These are phyloP conservation scores for Pocillopora meandrina DNA, from an alignment of 92 coral and sea anemone species.

Conservation along the genomic window DNA sequence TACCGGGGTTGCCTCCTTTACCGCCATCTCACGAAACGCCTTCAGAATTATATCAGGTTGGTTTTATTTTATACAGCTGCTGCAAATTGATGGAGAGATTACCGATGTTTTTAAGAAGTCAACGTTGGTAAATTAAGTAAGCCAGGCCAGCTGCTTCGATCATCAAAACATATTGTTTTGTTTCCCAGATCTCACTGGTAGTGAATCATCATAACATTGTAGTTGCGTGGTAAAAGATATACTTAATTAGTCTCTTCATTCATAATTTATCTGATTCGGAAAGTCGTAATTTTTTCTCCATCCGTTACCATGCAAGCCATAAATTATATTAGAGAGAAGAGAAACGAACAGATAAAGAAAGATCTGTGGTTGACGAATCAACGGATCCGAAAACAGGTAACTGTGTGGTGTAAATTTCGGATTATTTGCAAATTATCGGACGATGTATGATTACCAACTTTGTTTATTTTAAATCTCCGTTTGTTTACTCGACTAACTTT, in stretches of 20 bases:
- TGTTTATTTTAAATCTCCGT: constrained; percentile 21
- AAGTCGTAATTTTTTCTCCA: constrained; percentile 4
- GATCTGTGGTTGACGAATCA: constrained; percentile 37
- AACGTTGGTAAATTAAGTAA: constrained; percentile 36
- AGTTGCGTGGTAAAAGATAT: constrained; percentile 4
- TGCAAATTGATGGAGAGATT: background rate
- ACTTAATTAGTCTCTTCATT: constrained; percentile 23
- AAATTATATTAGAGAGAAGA: constrained; percentile 30
- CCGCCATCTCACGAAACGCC: constrained; percentile 96
- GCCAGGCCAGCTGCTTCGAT: constrained; percentile 49
- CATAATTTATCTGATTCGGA: constrained; percentile 39
- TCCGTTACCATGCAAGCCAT: constrained; percentile 52
- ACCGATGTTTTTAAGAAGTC: constrained; percentile 9
- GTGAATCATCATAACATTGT: constrained; percentile 1
- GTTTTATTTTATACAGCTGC: constrained; percentile 44
- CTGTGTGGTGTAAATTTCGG: background rate
- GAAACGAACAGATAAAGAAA: constrained; percentile 36
- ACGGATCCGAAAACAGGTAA: constrained; percentile 65
- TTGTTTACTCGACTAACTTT: constrained; percentile 15
- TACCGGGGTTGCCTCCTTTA: constrained; percentile 93
- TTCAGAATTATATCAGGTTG: constrained; percentile 96
- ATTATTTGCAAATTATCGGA: background rate
- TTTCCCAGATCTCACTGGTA: background rate
- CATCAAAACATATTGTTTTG: constrained; percentile 8
- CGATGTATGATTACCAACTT: constrained; percentile 6